Base-by-base conservation (phyloP, 2,888 invertebrate genomes). In the Perdita meconis region DNA sequence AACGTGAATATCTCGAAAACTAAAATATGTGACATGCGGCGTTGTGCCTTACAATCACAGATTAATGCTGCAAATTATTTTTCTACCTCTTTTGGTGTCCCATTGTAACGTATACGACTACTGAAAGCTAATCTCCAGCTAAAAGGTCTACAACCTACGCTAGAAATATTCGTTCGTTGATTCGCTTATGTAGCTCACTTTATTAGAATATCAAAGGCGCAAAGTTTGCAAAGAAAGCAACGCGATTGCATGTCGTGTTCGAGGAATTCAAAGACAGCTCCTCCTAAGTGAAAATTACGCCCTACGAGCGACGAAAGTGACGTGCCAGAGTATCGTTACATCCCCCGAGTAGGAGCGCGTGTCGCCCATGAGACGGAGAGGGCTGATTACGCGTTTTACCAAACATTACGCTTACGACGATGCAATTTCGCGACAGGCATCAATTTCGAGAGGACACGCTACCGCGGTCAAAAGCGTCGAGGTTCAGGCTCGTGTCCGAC, bases 401-500 rank as follows among this genome's bases (percentile, higher is more conserved):
- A 83, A 86, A 82, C 84, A 85, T 87, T 85, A 85, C 84, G 82
- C 80, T 82, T 81, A 80, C 86, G 80, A 82, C 86, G 76, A 50
- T 71, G 85, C 83, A 78, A 86, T 86, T 81, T 77, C 59, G 78
- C 81, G 84, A 87, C 85, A 85, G 83, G 87, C 82, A 87, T 86
- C 87, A 87, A 89, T 89, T 89, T 87, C 72, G 65, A 67, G 63
- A 82, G 80, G 86, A 83, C 87, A 86, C 86, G 85, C 85, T 83
- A 85, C 83, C 77, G 75, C 56, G 59, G 64, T 38, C 65, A 77
- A 77, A 77, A 75, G 74, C 79, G 77, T 51, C 71, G 66, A 56
- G 70, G 81, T 83, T 86, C 83, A 79, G 68, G 63, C 81, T 87
- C 88, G 86, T 86, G 88, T 80, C 65, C 87, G 85, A 89, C 85